A percentile compares a stretch with the other conserved stretches of the same genome.
These are phyloP conservation scores for Aleadryas rufinucha DNA, from an alignment of 2,113 vertebrate genomes.

Conservation along the genomic window DNA sequence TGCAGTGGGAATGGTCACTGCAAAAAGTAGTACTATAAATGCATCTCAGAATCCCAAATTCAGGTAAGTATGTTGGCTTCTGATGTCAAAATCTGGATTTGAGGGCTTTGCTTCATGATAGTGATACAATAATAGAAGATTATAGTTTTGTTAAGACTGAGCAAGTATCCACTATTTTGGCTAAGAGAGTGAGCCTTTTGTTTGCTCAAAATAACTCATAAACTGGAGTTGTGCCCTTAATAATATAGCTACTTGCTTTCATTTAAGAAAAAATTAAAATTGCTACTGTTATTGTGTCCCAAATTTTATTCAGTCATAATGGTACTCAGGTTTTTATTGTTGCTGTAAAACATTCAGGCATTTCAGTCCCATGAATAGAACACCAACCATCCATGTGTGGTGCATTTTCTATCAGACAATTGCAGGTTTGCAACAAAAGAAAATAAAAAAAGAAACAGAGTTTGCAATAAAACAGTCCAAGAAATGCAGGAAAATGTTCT, in stretches of 20 bases:
- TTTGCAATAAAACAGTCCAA: background rate
- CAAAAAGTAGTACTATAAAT: background rate
- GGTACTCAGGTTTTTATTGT: background rate
- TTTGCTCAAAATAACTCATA: background rate
- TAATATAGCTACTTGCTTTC: background rate
- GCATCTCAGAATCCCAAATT: background rate
- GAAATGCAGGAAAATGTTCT: background rate
- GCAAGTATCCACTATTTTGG: background rate
- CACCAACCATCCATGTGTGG: accelerated
- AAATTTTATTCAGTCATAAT: background rate
- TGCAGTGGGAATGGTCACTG: background rate
- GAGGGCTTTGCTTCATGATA: background rate
- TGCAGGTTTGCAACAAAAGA: background rate
- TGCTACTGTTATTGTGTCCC: background rate
- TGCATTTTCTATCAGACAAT: background rate
- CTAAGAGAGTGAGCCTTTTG: background rate
- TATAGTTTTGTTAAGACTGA: background rate
- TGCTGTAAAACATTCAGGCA: background rate
- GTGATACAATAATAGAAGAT: background rate
- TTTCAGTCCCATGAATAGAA: background rate
- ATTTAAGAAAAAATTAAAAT: background rate
- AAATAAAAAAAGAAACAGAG: background rate
- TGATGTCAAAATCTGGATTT: background rate
- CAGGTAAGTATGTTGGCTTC: background rate
- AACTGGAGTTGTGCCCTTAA: background rate